Base-by-base conservation (phyloP, 1,140 invertebrate species). In the Thaumatotibia leucotreta region DNA sequence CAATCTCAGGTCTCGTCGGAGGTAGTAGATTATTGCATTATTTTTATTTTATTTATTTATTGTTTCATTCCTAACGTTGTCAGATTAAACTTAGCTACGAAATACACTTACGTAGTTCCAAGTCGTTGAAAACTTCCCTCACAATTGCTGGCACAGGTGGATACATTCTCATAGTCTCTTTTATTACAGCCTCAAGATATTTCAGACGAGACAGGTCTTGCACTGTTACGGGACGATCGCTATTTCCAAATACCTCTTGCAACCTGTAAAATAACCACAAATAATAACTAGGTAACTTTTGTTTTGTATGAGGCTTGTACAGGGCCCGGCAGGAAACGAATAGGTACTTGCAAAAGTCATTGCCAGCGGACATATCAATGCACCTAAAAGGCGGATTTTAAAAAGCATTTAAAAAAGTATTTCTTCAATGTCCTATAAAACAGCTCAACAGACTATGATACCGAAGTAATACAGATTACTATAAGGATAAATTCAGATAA, bases 101-200 rank as follows among this genome's bases (percentile, higher is more conserved):
- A 23, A 65, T 11, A 64, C 20, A 75, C 33, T 75, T 72, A 20
- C 67, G 29, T 1, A 78, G 71, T 3, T 73, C 33, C 0, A 84
- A 17, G 14, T 86, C 92, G 65, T 91, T 85, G 9, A 66, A 74
- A 0, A 91, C 71, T 65, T 80, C 75, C 61, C 93, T 69, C 2
- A 83, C 92, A 70, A 93, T 81, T 10, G 91, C 77, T 14, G 93
- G 93, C 8, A 93, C 93, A 17, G 92, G 87, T 0, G 94, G 93
- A 73, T 91, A 93, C 2, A 93, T 52, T 11, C 92, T 69, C 61
- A 92, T 69, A 0, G 84, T 82, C 70, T 92, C 91, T 72, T 91
- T 94, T 27, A 93, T 82, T 1, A 92, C 90, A 61, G 86, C 87
- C 22, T 94, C 94, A 50, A 93, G 67, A 67, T 93, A 94, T 63